Evolutionary conservation across 1,140 invertebrate species (phyloP), one percentile per base, ranked within the genome.

Genomic region (Globodera ellingtonae): DNA sequence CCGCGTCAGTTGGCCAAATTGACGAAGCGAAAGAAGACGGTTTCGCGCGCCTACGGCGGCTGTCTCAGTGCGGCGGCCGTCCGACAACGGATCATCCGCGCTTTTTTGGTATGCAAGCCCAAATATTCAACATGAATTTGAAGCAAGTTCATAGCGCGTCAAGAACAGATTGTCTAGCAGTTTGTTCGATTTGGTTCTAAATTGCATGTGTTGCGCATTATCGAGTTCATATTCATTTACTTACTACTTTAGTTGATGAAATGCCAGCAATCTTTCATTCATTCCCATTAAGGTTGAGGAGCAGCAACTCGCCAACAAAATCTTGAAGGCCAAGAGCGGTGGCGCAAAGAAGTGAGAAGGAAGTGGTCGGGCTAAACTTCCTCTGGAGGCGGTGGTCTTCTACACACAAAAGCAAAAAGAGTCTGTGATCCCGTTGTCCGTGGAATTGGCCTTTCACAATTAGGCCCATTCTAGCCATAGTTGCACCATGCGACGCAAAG

Each of bases 11-110:
- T 86, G 47, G 75, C 70, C n/a, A 65, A 81, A 15, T 35, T 80
- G 44, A 85, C 84, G 10, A 79, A 78, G 46, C 85, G 85, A 6
- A 66, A 79, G 52, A 87, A 87, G 67, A 85, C 84, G 47, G 84
- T 85, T 47, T 74, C 84, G 18, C 84, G 84, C 69, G 67, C 85
- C 24, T 85, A 85, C 72, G 84, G 84, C 50, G 84, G 84, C 65
- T 78, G 66, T 73, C 72, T 85, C 13, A 79, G 72, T 46, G 83
- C 81, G 52, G 80, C 69, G 10, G 84, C 84, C 35, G 84, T 85
- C 46, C 85, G 85, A 48, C 71, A 85, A 76, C 85, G 84, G 52
- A 85, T 85, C 50, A 76, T 85, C 67, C 84, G 83, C 8, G 81
- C 83, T 15, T 84, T 84, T 70, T 72, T 84, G 47, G 66, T 79